A percentile compares a stretch with the other conserved stretches of the same genome.
Evolutionary conservation across 2,797 vertebrate species (phyloP).

Genomic region (Hyperoplus immaculatus): DNA sequence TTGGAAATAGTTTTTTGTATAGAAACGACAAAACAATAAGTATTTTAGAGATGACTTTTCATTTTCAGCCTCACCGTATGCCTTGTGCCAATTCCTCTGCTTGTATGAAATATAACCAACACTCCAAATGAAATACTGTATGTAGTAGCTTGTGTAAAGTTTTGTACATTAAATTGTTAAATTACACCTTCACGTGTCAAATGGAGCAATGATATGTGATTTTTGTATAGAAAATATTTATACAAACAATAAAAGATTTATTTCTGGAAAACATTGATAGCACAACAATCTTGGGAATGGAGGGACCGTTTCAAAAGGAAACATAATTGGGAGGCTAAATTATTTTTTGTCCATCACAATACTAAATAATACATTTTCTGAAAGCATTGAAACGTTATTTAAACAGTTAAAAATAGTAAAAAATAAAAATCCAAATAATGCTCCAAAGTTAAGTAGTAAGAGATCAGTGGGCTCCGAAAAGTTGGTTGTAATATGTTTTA

Average conservation of each 20-base stretch:
- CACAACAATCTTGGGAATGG: neutral
- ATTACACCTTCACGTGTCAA: slow-evolving; percentile 21
- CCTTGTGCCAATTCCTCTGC: slow-evolving; percentile 52
- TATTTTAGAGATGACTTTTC: slow-evolving; percentile 2
- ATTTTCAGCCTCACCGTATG: slow-evolving; percentile 3
- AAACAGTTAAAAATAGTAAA: too few relatives aligned
- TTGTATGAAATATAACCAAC: slow-evolving; percentile 17
- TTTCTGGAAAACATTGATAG: slow-evolving; percentile 5
- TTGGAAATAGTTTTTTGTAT: neutral
- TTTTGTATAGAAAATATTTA: slow-evolving; percentile 74
- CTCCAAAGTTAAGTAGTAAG: too few relatives aligned
- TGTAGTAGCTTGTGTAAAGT: slow-evolving; percentile 45
- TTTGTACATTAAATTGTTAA: slow-evolving; percentile 63
- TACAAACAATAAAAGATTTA: slow-evolving; percentile 65
- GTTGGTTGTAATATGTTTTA: neutral
- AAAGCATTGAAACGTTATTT: neutral
- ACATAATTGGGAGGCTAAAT: neutral
- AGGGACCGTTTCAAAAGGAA: neutral
- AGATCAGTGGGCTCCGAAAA: neutral
- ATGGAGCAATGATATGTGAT: slow-evolving; percentile 17
- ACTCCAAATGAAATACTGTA: slow-evolving; percentile 30
- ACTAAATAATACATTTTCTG: neutral
- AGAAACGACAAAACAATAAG: neutral
- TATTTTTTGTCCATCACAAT: neutral
- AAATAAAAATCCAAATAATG: too few relatives aligned